These are phyloP conservation scores for Beroe ovata DNA, from an alignment of 37 sponge, comb jelly and placozoan genomes.

Conservation along the genomic window DNA sequence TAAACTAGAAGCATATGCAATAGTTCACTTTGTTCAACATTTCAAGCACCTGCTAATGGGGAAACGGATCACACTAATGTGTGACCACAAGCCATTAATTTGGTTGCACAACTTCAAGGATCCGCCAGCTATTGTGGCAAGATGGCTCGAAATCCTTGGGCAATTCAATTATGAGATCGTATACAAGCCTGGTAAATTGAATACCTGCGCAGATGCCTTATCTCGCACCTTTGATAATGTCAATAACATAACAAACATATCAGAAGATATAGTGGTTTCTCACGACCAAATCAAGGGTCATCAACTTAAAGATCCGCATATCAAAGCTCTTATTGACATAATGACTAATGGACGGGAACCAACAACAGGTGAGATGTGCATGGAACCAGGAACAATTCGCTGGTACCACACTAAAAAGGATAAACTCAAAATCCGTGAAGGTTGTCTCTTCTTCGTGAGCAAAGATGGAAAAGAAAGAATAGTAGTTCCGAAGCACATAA, in stretches of 20 bases:
- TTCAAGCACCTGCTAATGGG: not conserved
- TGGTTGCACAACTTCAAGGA: not conserved
- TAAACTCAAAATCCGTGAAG: not conserved
- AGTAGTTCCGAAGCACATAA: not conserved
- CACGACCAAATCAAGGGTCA: not conserved
- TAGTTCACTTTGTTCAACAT: constrained; percentile 2
- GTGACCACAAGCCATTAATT: not conserved
- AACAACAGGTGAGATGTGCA: not conserved
- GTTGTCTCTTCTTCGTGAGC: not conserved
- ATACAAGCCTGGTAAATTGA: not conserved
- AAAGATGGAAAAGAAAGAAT: not conserved
- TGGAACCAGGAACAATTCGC: not conserved
- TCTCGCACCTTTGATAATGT: not conserved
- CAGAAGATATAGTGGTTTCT: not conserved
- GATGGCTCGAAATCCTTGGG: not conserved
- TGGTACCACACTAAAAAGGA: not conserved
- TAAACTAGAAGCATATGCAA: not conserved
- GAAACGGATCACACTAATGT: not conserved
- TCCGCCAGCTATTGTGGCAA: not conserved
- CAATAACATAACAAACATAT: not conserved
- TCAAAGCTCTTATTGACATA: not conserved
- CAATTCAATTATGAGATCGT: constrained; percentile 8
- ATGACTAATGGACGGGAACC: not conserved
- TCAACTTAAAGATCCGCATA: not conserved
- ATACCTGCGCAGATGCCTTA: not conserved